Percentiles rank a stretch among this genome's conserved stretches.
Conservation (phyloP, 2,888 invertebrate species). For the Microctonus brassicae region DNA sequence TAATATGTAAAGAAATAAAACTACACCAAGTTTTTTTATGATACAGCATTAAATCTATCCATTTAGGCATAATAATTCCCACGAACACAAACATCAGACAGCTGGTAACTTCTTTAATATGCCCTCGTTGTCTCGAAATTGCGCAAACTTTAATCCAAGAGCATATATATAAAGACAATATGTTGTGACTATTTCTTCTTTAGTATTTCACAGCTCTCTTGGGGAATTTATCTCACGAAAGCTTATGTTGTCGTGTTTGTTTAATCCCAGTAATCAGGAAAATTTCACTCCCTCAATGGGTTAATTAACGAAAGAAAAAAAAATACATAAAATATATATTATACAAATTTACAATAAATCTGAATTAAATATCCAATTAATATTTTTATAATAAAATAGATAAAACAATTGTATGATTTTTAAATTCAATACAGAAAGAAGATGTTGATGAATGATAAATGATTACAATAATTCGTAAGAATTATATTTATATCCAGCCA, state of each 20-base stretch:
- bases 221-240: not conserved
- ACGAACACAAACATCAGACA: slow-evolving; percentile 36
- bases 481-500: not conserved
- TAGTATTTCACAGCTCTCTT: not conserved
- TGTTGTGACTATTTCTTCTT: not conserved
- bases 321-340: no score
- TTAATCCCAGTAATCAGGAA: not conserved
- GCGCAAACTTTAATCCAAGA: slow-evolving; percentile 10
- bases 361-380: no score
- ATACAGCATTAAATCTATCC: not conserved
- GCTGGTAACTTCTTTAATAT: slow-evolving; percentile 31
- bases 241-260: not conserved
- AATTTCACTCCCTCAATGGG: not conserved
- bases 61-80: slow-evolving; percentile 36
- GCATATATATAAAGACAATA: not conserved
- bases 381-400: no score
- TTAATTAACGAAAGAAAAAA: no score
- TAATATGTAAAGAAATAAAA: not conserved
- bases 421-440: not conserved
- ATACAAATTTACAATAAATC: no score
- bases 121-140: slow-evolving; percentile 34
- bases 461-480: not conserved
- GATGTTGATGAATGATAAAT: not conserved
- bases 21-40: not conserved
- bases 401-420: not conserved